These are phyloP conservation scores for Drosophila cognata DNA, from an alignment of 2,888 invertebrate species.

Conservation along the genomic window DNA sequence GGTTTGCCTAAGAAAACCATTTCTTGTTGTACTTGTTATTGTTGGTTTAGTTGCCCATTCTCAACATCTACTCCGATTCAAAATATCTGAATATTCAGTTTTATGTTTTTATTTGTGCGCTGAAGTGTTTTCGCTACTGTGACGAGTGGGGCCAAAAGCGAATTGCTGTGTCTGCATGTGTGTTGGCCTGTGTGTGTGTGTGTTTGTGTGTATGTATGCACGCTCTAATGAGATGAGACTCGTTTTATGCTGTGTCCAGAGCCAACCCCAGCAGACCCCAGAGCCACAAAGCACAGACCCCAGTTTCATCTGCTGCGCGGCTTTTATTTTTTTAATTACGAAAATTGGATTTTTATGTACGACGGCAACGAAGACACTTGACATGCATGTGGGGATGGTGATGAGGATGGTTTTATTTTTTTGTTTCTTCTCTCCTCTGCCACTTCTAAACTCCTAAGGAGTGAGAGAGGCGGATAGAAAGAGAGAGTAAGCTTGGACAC, in stretches of 20 bases:
- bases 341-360: constrained; percentile 81
- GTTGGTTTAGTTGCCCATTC: constrained; percentile 32
- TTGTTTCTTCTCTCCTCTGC: neutral
- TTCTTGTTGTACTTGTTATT: neutral
- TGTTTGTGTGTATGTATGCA: constrained; percentile 14
- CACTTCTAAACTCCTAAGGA: neutral
- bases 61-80: constrained; percentile 17
- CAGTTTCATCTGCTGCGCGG: constrained; percentile 26
- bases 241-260: constrained; percentile 49
- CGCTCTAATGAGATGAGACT: constrained; percentile 74
- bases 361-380: constrained; percentile 67
- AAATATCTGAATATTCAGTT: constrained; percentile 57
- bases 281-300: constrained; percentile 30
- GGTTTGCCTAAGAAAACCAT: neutral
- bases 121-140: constrained; percentile 72
- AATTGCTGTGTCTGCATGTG: neutral
- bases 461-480: constrained; percentile 35
- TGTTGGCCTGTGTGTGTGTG: neutral
- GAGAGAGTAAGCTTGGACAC: constrained; percentile 31
- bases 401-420: constrained; percentile 36
- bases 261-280: constrained; percentile 36
- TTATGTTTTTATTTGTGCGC: constrained; percentile 37
- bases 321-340: constrained; percentile 78
- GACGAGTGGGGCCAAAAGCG: constrained; percentile 33
- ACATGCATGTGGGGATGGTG: constrained; percentile 69